These are phyloP conservation scores for Lasioglossum villosulum DNA, from an alignment of 2,888 invertebrate genomes.

Conservation along the genomic window DNA sequence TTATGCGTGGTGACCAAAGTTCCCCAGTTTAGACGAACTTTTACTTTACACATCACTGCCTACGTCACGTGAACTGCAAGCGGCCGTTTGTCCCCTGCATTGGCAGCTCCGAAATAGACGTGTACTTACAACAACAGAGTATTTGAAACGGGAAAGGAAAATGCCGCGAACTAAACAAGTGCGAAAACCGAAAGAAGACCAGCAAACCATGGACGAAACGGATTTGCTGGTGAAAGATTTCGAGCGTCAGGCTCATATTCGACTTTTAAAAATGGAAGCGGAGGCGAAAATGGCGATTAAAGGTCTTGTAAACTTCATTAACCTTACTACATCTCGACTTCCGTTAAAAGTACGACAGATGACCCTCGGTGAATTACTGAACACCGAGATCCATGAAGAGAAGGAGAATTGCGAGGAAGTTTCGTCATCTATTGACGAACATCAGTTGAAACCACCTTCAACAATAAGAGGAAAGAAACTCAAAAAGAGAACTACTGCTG, in stretches of 20 bases:
- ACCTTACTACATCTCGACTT: conserved; percentile 65
- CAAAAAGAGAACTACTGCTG: conserved; percentile 68
- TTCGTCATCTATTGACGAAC: conserved; percentile 44
- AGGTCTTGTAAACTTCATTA: conserved; percentile 64
- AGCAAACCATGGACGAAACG: conserved; percentile 61
- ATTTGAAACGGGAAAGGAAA: conserved; percentile 31
- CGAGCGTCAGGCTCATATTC: conserved; percentile 68
- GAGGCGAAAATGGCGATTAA: conserved; percentile 66
- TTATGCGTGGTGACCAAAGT: no score
- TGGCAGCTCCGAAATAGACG: background rate
- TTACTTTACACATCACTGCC: no score
- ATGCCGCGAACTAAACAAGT: conserved; percentile 80
- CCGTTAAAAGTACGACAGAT: conserved; percentile 73
- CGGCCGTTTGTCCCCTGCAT: no score
- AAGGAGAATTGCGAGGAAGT: conserved; percentile 67
- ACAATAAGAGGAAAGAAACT: conserved; percentile 36
- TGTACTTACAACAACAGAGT: background rate
- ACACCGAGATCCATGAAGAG: conserved; percentile 26
- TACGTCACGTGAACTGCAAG: no score
- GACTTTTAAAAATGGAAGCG: conserved; percentile 69
- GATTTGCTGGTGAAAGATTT: conserved; percentile 73
- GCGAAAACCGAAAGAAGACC: conserved; percentile 63
- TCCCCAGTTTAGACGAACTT: no score
- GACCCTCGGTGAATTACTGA: conserved; percentile 71
- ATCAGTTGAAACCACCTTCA: background rate